Evolutionary conservation across 1,140 invertebrate species (phyloP).

Genomic region (Phymorhynchus buccinoides): DNA sequence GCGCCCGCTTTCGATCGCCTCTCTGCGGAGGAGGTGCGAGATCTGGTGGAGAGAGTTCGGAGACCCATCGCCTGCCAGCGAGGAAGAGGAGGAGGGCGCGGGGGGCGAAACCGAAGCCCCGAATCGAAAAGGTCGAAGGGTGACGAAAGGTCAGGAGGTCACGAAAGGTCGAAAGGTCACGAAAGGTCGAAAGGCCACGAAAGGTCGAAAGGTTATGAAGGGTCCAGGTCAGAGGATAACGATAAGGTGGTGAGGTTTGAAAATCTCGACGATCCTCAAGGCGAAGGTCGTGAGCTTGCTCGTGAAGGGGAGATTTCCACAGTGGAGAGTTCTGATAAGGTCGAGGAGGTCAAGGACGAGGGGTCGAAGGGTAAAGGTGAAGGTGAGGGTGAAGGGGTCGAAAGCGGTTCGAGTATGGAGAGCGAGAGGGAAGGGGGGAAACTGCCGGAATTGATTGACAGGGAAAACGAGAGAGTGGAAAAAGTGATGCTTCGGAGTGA

Average conservation of each 20-base stretch:
- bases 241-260: conserved; percentile 16
- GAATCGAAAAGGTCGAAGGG: background rate
- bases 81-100: background rate
- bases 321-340: background rate
- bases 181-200: background rate
- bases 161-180: background rate
- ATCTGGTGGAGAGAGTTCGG: conserved; percentile 1
- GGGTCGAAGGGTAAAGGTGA: background rate
- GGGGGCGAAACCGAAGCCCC: too few relatives aligned
- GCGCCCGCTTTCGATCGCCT: conserved; percentile 43
- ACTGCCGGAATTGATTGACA: background rate
- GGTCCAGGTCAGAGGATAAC: too few relatives aligned
- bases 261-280: background rate
- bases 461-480: background rate
- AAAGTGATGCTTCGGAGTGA: background rate
- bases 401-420: background rate
- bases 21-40: background rate
- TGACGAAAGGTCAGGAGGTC: background rate
- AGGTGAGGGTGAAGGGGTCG: background rate
- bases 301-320: background rate
- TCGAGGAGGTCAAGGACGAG: background rate
- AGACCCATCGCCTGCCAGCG: conserved; percentile 27
- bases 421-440: background rate
- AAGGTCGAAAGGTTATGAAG: background rate
- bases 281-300: background rate